A percentile compares a stretch with the other conserved stretches of the same genome.
These are phyloP conservation scores for Capitulum mitella DNA, from an alignment of 2,888 invertebrate species.

Conservation along the genomic window DNA sequence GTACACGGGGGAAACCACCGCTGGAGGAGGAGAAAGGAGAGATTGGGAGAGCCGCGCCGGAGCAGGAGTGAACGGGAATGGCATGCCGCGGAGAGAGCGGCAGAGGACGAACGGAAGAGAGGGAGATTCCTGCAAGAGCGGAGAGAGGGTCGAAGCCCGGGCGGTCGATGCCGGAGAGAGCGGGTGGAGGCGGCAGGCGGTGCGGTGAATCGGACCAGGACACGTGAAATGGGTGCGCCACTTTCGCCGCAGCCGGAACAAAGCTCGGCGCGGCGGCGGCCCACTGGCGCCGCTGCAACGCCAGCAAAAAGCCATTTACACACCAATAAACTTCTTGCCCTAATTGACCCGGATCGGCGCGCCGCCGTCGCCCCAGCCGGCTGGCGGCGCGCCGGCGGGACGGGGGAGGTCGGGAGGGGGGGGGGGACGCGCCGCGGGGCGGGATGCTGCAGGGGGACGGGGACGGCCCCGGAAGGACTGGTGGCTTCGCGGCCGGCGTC, in stretches of 20 bases:
- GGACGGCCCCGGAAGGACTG: not conserved
- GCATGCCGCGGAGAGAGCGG: too few species aligned
- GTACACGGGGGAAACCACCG: not conserved
- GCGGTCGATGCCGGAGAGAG: not conserved
- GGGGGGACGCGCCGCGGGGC: not conserved
- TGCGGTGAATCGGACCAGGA: not conserved
- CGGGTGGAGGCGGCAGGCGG: not conserved
- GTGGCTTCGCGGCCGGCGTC: too few species aligned
- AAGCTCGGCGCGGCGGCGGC: not conserved
- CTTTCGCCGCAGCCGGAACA: conserved; percentile 9
- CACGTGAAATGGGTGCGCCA: conserved; percentile 5
- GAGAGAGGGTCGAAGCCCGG: too few species aligned
- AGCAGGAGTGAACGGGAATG: too few species aligned
- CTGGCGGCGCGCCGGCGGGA: not conserved
- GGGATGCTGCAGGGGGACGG: not conserved
- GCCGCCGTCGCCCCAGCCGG: not conserved
- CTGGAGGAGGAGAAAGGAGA: too few species aligned
- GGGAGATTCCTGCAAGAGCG: too few species aligned
- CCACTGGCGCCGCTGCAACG: not conserved
- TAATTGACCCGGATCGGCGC: conserved; percentile 6
- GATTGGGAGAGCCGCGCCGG: too few species aligned
- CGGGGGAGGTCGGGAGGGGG: not conserved
- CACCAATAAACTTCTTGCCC: conserved; percentile 16
- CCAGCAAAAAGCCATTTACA: conserved; percentile 16
- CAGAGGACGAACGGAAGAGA: too few species aligned